A percentile compares a stretch with the other conserved stretches of the same genome.
Conservation (phyloP, 92 coral and sea anemone species). For the Muricea muricata region DNA sequence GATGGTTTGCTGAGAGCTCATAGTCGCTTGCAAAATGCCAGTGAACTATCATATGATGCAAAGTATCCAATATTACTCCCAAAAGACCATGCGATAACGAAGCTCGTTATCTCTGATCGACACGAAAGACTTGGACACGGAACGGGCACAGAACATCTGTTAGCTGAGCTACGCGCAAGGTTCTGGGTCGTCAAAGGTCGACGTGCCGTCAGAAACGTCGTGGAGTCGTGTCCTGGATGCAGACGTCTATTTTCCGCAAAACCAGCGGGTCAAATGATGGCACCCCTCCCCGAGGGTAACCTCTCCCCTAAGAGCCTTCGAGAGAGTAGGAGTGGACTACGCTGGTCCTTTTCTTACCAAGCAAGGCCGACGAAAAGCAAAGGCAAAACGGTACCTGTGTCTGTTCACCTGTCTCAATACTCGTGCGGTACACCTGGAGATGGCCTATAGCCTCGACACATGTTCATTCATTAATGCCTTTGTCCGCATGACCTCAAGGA, state of each 20-base stretch:
- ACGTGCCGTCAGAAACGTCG: conserved; percentile 34
- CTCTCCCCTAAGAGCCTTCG: not conserved
- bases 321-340: not conserved
- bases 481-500: not conserved
- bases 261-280: not conserved
- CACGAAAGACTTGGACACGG: conserved; percentile 58
- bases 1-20: conserved; percentile 23
- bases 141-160: conserved; percentile 55
- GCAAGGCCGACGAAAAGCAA: not conserved
- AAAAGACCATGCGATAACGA: conserved; percentile 46
- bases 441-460: not conserved
- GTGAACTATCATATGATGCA: conserved; percentile 50
- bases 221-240: conserved; percentile 36
- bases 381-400: not conserved
- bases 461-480: not conserved
- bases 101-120: conserved; percentile 21
- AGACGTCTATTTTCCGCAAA: not conserved
- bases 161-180: conserved; percentile 34
- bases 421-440: not conserved
- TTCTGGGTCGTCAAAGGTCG: conserved; percentile 59
- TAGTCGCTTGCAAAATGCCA: conserved; percentile 47
- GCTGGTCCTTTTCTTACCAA: not conserved
- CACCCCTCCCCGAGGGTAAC: not conserved
- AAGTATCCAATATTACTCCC: conserved; percentile 51
- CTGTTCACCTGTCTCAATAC: not conserved